A percentile compares a stretch with the other conserved stretches of the same genome.
Evolutionary conservation across 2,888 invertebrate genomes (phyloP).

Genomic region (Criorhina ranunculi): DNA sequence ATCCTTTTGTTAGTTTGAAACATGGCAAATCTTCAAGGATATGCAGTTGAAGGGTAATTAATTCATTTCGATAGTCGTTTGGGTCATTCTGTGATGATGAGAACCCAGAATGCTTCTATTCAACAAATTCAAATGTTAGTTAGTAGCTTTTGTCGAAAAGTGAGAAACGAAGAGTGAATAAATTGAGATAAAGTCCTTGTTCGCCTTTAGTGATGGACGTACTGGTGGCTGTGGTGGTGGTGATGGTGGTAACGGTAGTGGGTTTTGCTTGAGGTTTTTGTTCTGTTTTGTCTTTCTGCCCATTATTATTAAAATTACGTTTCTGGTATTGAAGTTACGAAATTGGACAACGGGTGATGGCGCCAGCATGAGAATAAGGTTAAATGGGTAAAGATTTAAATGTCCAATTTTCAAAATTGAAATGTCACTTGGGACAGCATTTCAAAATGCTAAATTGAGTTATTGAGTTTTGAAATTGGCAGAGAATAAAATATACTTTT

Average conservation of each 20-base stretch:
- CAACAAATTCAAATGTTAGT: conserved; percentile 34
- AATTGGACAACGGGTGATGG: conserved; percentile 38
- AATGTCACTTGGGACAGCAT: conserved; percentile 56
- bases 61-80: conserved; percentile 66
- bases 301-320: conserved; percentile 65
- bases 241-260: conserved; percentile 2
- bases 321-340: conserved; percentile 52
- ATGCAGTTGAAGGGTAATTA: conserved; percentile 68
- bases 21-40: conserved; percentile 54
- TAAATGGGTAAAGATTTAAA: conserved; percentile 41
- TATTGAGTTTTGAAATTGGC: conserved; percentile 28
- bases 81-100: conserved; percentile 35
- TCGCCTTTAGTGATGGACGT: not conserved
- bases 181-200: conserved; percentile 61
- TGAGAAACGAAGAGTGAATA: conserved; percentile 41
- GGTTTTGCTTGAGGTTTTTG: conserved; percentile 39
- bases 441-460: conserved; percentile 53
- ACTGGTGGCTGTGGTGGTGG: not conserved
- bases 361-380: conserved; percentile 22
- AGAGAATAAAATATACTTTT: conserved; percentile 15
- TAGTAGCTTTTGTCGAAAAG: conserved; percentile 46
- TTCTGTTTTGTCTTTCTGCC: conserved; percentile 25
- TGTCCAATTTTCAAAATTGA: conserved; percentile 49
- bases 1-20: conserved; percentile 46
- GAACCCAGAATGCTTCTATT: conserved; percentile 15